Evolutionary conservation across 1,140 invertebrate species (phyloP), one percentile per base, ranked within the genome.

Genomic region (Temnothorax longispinosus): DNA sequence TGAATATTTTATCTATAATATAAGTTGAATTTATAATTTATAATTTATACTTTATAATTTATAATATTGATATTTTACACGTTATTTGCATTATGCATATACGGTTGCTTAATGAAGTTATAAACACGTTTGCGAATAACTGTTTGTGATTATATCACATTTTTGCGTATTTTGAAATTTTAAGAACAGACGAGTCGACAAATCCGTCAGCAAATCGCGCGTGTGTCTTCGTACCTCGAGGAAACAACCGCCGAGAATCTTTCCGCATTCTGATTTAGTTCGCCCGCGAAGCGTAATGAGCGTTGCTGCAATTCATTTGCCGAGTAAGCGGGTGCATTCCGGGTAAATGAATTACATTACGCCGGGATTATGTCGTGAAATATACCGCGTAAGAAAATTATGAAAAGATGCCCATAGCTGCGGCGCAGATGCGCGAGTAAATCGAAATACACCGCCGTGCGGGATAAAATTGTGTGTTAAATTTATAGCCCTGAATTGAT

Each of bases 321-420:
- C 77, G 54, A 67, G 85, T 71, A 84, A 84, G 85, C 77, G 62
- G 56, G 85, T 85, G 67, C 58, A 85, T 87, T 87, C 78, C 47
- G 56, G 41, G 62, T 81, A 81, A 87, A 87, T 87, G 85, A 87
- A 87, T 87, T 72, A 77, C 80, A 72, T 85, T 84, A 74, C 52
- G n/a, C 50, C 27, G 50, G 80, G 86, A 87, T 87, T 87, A 87
- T 85, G 60, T 85, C 69, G 50, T 85, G 71, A 87, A 85, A 87
- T 84, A 84, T 87, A 80, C 58, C 69, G 86, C 56, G 81, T 85
- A 85, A 67, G 86, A 85, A 85, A 87, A 85, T 87, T 85, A 87
- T 85, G 69, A 85, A 87, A 87, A 87, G 80, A 87, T 58, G 78
- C 47, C 58, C 64, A 32, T 47, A 18, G n/a, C 10, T 7, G n/a